Percentiles rank a stretch among this genome's conserved stretches.
Evolutionary conservation across 2,797 vertebrate genomes (phyloP).

Genomic region (Myoxocephalus aenaeus): DNA sequence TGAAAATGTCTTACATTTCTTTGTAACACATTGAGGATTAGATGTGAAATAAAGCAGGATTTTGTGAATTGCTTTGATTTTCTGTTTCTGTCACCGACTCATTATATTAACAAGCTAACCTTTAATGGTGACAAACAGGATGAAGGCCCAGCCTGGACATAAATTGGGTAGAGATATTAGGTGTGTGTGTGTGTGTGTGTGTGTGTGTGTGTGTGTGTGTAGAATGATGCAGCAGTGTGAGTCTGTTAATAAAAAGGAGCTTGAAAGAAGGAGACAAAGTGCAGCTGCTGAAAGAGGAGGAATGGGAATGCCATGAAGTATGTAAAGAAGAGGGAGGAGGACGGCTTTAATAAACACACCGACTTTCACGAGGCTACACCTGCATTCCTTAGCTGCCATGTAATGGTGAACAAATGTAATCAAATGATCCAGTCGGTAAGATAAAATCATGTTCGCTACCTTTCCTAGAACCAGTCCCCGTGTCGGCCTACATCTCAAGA

Average conservation of each 20-base stretch:
- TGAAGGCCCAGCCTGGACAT: slow-evolving; percentile 1
- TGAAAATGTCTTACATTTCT: slow-evolving; percentile 29
- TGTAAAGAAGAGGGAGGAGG: slow-evolving; percentile 40
- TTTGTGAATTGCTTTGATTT: slow-evolving; percentile 57
- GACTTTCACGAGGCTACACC: slow-evolving; percentile 33
- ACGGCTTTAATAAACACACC: slow-evolving; percentile 56
- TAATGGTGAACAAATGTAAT: slow-evolving; percentile 59
- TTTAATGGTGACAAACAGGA: slow-evolving; percentile 51
- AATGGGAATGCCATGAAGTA: slow-evolving; percentile 48
- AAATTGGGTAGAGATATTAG: background rate
- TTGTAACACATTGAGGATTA: slow-evolving; percentile 48
- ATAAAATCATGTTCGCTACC: slow-evolving; percentile 47
- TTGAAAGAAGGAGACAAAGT: slow-evolving; percentile 44
- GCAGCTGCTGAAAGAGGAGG: slow-evolving; percentile 52
- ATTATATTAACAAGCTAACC: slow-evolving; percentile 61
- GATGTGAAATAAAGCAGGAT: slow-evolving; percentile 48
- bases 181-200: background rate
- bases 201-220: background rate
- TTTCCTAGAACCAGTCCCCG: slow-evolving; percentile 48
- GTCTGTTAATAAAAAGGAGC: slow-evolving; percentile 33
- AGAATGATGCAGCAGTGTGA: background rate
- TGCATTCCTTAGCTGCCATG: slow-evolving; percentile 60
- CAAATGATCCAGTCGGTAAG: slow-evolving; percentile 42
- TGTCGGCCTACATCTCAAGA: slow-evolving; percentile 30
- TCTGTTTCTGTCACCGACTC: slow-evolving; percentile 50